These are phyloP conservation scores for Eonycteris spelaea DNA, from an alignment of 2,113 vertebrate species.

Conservation along the genomic window DNA sequence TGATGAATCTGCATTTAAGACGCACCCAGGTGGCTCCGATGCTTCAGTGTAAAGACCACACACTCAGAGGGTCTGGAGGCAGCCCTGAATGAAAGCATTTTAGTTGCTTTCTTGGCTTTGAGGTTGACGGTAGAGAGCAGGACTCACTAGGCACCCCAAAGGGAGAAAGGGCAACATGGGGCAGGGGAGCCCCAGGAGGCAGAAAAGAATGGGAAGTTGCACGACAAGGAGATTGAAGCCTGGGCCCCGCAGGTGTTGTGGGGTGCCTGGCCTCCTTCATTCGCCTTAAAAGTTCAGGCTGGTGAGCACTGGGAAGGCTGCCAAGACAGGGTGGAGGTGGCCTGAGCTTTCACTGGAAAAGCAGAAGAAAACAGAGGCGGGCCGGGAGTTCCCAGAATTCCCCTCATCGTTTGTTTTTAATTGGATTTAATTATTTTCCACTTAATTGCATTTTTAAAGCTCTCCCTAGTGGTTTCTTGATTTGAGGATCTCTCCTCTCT, in stretches of 20 bases:
- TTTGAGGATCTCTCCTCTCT: not conserved
- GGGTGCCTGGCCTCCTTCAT: not conserved
- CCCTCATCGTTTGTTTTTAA: not conserved
- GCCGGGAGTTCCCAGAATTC: not conserved
- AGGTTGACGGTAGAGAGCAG: not conserved
- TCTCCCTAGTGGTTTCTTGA: not conserved
- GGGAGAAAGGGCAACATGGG: too few species aligned
- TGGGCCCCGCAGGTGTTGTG: not conserved
- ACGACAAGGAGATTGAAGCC: not conserved
- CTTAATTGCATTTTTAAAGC: constrained; percentile 52
- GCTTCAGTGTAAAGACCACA: not conserved
- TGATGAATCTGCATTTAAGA: not conserved
- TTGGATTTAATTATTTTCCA: constrained; percentile 55
- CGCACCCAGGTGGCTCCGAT: not conserved
- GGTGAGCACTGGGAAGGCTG: not conserved
- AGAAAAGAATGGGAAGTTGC: rapidly evolving
- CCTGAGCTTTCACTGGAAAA: not conserved
- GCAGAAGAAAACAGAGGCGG: not conserved
- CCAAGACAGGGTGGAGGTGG: not conserved
- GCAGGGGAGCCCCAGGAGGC: not conserved
- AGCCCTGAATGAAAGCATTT: not conserved
- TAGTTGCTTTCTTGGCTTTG: not conserved
- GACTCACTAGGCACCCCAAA: not conserved
- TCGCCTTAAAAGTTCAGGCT: not conserved
- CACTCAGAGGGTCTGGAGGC: not conserved